Conservation (phyloP, 2,113 vertebrate genomes). For the Condylura cristata region DNA sequence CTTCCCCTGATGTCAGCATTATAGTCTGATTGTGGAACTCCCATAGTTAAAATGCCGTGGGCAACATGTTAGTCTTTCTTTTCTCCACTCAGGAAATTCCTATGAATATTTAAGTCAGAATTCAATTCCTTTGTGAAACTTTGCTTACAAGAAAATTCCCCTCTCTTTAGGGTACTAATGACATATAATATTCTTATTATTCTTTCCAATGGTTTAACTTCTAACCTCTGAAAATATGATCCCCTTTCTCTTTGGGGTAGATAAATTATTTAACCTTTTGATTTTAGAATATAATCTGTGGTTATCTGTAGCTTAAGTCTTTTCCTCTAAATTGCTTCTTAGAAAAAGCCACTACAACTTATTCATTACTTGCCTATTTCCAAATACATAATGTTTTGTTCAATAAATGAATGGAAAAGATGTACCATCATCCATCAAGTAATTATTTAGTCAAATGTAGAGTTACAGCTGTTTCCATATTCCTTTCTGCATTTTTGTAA, state of each 20-base stretch:
- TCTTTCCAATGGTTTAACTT: too few species aligned
- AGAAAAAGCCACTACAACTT: neutral
- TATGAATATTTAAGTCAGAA: neutral
- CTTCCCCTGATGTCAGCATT: conserved; percentile 7
- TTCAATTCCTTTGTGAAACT: conserved; percentile 3
- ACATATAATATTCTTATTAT: too few species aligned
- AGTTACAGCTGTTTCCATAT: neutral
- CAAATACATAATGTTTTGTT: neutral
- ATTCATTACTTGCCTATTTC: neutral
- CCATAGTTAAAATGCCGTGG: neutral
- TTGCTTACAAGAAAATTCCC: neutral
- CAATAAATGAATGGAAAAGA: conserved; percentile 31
- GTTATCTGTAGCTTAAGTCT: neutral
- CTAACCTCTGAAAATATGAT: too few species aligned
- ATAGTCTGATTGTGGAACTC: neutral
- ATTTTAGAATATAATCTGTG: neutral
- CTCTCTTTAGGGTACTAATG: neutral
- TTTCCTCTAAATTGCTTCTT: conserved; percentile 24
- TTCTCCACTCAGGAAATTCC: neutral
- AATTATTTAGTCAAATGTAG: conserved; percentile 23
- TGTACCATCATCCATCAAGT: neutral
- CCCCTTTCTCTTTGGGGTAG: too few species aligned
- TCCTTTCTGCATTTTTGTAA: neutral
- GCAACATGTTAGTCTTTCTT: neutral
- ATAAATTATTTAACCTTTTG: too few species aligned